Percentiles rank a stretch among this genome's conserved stretches.
These are phyloP conservation scores for Trinectes maculatus DNA, from an alignment of 2,113 vertebrate genomes.

Conservation along the genomic window DNA sequence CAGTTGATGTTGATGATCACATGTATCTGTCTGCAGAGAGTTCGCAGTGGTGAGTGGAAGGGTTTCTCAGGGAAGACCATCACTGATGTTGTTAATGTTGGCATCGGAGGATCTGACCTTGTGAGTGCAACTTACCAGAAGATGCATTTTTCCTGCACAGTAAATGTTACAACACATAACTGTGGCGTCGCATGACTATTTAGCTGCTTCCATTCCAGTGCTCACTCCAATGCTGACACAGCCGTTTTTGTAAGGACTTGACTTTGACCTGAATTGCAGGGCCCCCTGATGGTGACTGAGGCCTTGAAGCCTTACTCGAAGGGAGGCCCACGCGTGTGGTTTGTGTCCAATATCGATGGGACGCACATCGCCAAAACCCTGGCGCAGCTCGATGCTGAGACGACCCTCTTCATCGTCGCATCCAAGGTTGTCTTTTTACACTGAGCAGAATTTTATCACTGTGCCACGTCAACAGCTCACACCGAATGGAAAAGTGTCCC, in stretches of 20 bases:
- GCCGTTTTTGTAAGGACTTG: neutral
- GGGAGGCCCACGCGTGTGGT: conserved; percentile 92
- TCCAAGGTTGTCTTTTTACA: conserved; percentile 84
- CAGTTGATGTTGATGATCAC: neutral
- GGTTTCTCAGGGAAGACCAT: conserved; percentile 93
- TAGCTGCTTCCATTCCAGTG: too few species aligned
- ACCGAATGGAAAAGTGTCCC: neutral
- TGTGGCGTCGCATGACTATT: too few species aligned
- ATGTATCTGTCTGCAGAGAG: conserved; percentile 79
- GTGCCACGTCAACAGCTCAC: neutral
- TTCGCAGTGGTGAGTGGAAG: conserved; percentile 94
- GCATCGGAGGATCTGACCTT: conserved; percentile 96
- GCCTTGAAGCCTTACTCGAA: conserved; percentile 93
- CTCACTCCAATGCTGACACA: too few species aligned
- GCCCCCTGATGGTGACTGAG: conserved; percentile 98
- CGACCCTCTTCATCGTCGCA: conserved; percentile 93
- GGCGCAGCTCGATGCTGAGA: conserved; percentile 89
- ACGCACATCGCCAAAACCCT: conserved; percentile 96
- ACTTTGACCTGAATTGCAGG: conserved; percentile 73
- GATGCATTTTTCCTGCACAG: neutral
- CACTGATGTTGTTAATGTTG: conserved; percentile 93
- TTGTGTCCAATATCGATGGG: conserved; percentile 98
- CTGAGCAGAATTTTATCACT: too few species aligned
- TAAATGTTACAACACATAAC: too few species aligned
- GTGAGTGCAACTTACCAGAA: conserved; percentile 83